Base-by-base conservation (phyloP, 2,888 invertebrate species). In the Cheilosia pagana region DNA sequence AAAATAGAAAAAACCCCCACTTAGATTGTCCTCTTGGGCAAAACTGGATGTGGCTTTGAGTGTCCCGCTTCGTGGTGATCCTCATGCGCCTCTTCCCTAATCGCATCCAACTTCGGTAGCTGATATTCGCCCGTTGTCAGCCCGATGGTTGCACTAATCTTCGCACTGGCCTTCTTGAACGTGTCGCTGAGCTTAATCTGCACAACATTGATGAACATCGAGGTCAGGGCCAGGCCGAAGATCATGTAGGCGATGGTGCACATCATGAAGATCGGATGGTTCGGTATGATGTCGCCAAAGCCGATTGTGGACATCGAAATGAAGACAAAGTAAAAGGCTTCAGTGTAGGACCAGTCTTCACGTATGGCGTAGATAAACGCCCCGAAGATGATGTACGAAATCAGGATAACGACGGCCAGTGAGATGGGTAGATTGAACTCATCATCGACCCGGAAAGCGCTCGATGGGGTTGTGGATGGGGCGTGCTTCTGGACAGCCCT, bases 281-380 rank as follows among this genome's bases (percentile, higher is more conserved):
- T 94, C 0, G 98, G 98, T 0, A 98, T 96, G 85, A 96, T 94
- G 92, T 98, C 98, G 2, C 98, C 98, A 88, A 98, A 96, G n/a
- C 99, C 99, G 76, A 99, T 98, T 0, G 99, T 99, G 0, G 98
- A 97, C 95, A 98, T 96, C 0, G 98, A 98, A 88, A 99, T 97
- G 90, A 99, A 99, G 4, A 99, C 97, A 91, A 99, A 99, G 92
- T 99, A 99, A 91, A 99, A 98, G 0, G 98, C 95, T 79, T 97
- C 96, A 89, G 98, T 96, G 91, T 97, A 96, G n/a, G 94, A 94
- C 99, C 99, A 99, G 0, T 93, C 93, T 91, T 96, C 97, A 94
- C 95, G 95, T 16, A 94, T 90, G 41, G 94, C 94, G 89, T 96
- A 98, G 0, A 96, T 94, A 0, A 95, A 93, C 0, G 97, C 97